These are phyloP conservation scores for Pachyrhynchus sulphureomaculatus DNA, from an alignment of 1,140 invertebrate species.

Conservation along the genomic window DNA sequence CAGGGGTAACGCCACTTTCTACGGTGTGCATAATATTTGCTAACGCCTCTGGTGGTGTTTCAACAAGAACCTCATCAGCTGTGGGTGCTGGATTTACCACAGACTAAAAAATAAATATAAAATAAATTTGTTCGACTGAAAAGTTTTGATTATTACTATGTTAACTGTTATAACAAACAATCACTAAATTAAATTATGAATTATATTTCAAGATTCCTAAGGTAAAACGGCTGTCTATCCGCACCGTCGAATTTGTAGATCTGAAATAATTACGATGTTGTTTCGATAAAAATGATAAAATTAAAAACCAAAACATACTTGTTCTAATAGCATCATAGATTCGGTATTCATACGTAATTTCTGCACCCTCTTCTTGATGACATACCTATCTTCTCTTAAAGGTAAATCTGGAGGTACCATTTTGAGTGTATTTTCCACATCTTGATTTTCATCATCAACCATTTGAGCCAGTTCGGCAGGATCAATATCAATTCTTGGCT, in stretches of 20 bases:
- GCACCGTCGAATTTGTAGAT: no score
- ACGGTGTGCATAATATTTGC: constrained; percentile 40
- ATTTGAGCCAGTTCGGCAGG: constrained; percentile 27
- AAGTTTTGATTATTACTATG: no score
- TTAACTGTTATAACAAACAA: no score
- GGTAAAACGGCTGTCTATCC: no score
- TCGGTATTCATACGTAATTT: constrained; percentile 34
- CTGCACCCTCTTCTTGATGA: constrained; percentile 33
- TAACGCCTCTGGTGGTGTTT: constrained; percentile 40
- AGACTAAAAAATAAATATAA: constrained; percentile 11
- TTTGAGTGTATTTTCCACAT: constrained; percentile 40
- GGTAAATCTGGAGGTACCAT: constrained; percentile 36
- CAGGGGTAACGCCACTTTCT: constrained; percentile 38
- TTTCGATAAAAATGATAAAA: no score
- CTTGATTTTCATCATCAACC: constrained; percentile 40
- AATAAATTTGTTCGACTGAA: neutral
- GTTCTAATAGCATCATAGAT: constrained; percentile 34
- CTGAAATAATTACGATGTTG: no score
- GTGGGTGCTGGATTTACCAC: constrained; percentile 32
- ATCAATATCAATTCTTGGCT: constrained; percentile 24
- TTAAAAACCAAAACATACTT: constrained; percentile 18
- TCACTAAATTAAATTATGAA: no score
- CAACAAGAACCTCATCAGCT: constrained; percentile 34
- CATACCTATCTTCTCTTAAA: constrained; percentile 24
- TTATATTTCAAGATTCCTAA: no score